Evolutionary conservation across 23 tunicate genomes (phyloP), one percentile per base, ranked within the genome.

Genomic region (Corella eumyota): DNA sequence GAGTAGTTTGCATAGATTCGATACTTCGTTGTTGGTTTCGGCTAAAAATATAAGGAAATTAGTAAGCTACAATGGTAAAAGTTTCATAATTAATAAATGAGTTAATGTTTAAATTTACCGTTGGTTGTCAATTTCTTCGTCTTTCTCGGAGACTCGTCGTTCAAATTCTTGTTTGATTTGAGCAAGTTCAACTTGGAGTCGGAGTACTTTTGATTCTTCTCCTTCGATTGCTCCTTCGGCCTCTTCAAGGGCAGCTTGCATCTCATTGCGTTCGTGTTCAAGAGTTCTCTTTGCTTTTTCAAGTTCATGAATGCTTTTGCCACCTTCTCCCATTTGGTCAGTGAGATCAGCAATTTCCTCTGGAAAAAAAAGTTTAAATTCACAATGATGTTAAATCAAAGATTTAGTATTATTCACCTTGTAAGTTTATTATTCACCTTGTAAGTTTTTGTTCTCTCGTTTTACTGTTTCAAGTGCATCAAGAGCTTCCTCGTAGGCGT

Each of bases 401-500:
- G 2, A 24, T 54, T 17, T 11, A 4, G 29, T 25, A 64, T 1
- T 20, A 20, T 13, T 15, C 5, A 78, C 96, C 96, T 73, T 93
- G 99, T 24, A 93, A 29, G 57, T 84, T 93, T 38, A 84, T 93
- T n/a, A n/a, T n/a, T n/a, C n/a, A n/a, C n/a, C n/a, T n/a, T n/a
- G n/a, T n/a, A n/a, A n/a, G n/a, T n/a, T n/a, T n/a, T n/a, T n/a
- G n/a, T n/a, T n/a, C n/a, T n/a, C n/a, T n/a, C n/a, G n/a, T n/a
- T n/a, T n/a, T n/a, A n/a, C n/a, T n/a, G n/a, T n/a, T n/a, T n/a
- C n/a, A n/a, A n/a, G n/a, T n/a, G n/a, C n/a, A 48, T 93, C 99
- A 49, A 93, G 53, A 24, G 99, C 73, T 66, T 93, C 99, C 51
- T 93, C 99, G 57, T 93, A 93, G 5, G 95, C 94, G 56, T 93